These are phyloP conservation scores for Seriola quinqueradiata DNA, from an alignment of 2,113 vertebrate genomes.

Conservation along the genomic window DNA sequence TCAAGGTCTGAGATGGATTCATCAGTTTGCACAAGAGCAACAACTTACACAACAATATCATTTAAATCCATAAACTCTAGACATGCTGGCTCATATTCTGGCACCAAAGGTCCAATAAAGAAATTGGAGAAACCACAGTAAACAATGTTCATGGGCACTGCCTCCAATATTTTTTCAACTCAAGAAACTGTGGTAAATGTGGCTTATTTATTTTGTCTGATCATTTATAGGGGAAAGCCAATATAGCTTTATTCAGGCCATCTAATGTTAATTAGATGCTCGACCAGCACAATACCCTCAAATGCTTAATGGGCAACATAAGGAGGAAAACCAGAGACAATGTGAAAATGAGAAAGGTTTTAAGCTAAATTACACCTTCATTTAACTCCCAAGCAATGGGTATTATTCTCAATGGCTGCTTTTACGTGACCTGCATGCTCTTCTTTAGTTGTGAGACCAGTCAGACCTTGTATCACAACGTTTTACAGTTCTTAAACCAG, in stretches of 20 bases:
- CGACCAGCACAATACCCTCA: background rate
- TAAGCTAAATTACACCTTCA: background rate
- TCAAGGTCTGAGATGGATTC: constrained; percentile 19
- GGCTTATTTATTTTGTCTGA: background rate
- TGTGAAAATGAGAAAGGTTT: background rate
- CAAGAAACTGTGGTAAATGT: background rate
- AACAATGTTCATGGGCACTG: constrained; percentile 1
- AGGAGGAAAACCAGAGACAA: background rate
- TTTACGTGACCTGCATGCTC: background rate
- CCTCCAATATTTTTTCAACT: background rate
- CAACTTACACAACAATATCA: constrained; percentile 18
- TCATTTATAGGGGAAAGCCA: constrained; percentile 2
- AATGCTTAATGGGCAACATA: background rate
- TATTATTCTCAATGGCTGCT: background rate
- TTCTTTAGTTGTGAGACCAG: background rate
- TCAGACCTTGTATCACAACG: background rate
- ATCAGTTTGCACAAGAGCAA: constrained; percentile 14
- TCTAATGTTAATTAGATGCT: background rate
- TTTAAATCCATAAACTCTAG: constrained; percentile 3
- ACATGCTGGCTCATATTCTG: constrained; percentile 7
- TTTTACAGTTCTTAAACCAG: background rate
- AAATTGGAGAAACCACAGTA: background rate
- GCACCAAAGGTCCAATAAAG: background rate
- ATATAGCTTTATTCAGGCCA: constrained; percentile 1
- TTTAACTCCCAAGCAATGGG: background rate